Conservation (phyloP, 1,140 invertebrate species). For the Sycophila sp. region DNA sequence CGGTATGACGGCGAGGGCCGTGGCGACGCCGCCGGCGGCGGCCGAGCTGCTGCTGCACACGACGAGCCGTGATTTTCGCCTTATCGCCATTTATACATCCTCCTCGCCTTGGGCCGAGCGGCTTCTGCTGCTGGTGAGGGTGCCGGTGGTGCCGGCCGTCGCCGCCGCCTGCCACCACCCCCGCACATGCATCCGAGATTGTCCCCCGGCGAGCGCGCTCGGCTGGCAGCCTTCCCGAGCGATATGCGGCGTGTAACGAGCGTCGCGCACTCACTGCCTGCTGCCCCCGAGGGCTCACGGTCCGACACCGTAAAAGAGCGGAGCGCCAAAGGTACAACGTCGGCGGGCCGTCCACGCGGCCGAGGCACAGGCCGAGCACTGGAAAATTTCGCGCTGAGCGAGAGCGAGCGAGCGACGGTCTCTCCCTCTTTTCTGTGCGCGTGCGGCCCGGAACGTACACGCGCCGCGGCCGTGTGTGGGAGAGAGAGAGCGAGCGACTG, state of each 20-base stretch:
- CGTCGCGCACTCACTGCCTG: too few species aligned
- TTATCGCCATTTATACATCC: slow-evolving; percentile 37
- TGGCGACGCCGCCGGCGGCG: slow-evolving; percentile 1
- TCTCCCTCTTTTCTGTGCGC: not conserved
- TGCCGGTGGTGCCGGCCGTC: not conserved
- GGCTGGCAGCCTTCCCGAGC: not conserved
- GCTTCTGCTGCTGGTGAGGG: too few species aligned
- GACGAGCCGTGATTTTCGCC: slow-evolving; percentile 37
- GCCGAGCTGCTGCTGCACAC: slow-evolving; percentile 33
- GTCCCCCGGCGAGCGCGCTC: not conserved
- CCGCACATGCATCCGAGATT: too few species aligned
- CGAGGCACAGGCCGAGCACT: slow-evolving; percentile 32
- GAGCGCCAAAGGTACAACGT: too few species aligned
- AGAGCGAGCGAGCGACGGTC: not conserved
- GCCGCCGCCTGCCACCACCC: not conserved
- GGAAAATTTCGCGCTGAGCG: slow-evolving; percentile 33
- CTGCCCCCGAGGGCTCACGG: too few species aligned
- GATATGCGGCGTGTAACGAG: too few species aligned
- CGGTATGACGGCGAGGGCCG: slow-evolving; percentile 1
- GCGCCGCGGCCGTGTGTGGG: too few species aligned
- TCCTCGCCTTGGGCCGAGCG: not conserved
- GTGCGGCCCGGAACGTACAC: too few species aligned
- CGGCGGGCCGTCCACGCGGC: slow-evolving; percentile 29
- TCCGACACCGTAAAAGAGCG: too few species aligned
- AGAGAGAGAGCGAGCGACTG: too few species aligned